Evolutionary conservation across 2,888 invertebrate species (phyloP), one percentile per base, ranked within the genome.

Genomic region (Euspilapteryx auroguttella): DNA sequence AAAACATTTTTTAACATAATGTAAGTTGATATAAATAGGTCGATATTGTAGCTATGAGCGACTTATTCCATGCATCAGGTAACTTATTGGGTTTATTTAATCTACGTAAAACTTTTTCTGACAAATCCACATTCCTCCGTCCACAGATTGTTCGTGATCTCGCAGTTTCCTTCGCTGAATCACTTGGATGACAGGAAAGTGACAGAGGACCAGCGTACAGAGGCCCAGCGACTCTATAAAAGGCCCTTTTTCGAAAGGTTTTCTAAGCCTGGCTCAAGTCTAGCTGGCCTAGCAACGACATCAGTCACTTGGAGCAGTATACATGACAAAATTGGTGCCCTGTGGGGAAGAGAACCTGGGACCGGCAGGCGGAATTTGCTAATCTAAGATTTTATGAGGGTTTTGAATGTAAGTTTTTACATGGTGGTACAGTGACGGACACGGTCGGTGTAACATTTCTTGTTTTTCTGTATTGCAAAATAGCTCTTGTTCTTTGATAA

Each of bases 131-230:
- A n/a, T n/a, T n/a, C n/a, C n/a, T n/a, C n/a, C n/a, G n/a, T n/a
- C n/a, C n/a, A n/a, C 57, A 88, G 89, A 49, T 68, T 86, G 14
- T 87, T 83, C 56, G 81, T 89, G 13, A 83, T 89, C 45, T 86
- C 87, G 2, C 79, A 85, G 46, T 82, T 89, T 42, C 81, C 85
- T 2, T 76, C 78, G 0, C 62, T 90, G 31, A 55, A 79, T 14
- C 83, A 87, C 42, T 58, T 90, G 41, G 89, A 90, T 47, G 89
- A 89, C 45, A 66, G 82, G 29, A 57, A 65, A 22, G 81, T 89
- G n/a, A 85, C 84, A 0, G 56, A 64, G 1, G 82, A 85, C 42
- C 86, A 89, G 48, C 56, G 76, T 12, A 42, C 59, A 3, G 85
- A 87, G 49, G 80, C 87, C 0, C 68, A 68, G 25, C 63, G 83